phyloP scores from a whole-genome alignment of 2,113 vertebrate genomes.

The Prunella himalayana region DNA sequence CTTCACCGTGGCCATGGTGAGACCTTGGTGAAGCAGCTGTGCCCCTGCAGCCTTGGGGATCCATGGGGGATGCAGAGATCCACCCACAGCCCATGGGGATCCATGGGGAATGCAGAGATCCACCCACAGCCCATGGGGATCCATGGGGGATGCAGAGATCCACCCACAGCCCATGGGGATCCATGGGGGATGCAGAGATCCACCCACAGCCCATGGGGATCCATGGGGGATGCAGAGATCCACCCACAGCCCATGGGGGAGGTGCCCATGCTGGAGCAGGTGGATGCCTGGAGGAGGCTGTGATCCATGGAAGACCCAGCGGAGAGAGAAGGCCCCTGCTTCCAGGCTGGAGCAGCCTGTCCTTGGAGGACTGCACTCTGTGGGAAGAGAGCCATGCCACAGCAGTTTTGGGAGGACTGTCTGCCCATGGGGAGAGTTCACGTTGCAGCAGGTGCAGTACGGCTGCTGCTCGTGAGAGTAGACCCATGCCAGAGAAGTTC shows the following conservation, averaged over 20 bases:
- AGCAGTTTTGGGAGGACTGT: background rate
- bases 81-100: background rate
- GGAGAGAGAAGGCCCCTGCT: too few species aligned
- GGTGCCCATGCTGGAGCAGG: background rate
- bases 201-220: background rate
- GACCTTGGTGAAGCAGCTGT: background rate
- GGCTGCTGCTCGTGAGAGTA: background rate
- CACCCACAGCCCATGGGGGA: background rate
- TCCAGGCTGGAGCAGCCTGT: background rate
- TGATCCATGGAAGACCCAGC: rapidly evolving
- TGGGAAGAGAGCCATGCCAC: background rate
- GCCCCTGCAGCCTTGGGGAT: background rate
- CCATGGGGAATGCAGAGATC: background rate
- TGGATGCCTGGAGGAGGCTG: background rate
- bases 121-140: background rate
- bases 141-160: background rate
- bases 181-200: background rate
- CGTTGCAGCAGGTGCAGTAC: background rate
- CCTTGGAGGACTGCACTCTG: rapidly evolving
- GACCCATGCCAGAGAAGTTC: background rate
- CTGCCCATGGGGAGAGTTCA: background rate
- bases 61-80: background rate
- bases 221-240: background rate
- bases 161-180: background rate
- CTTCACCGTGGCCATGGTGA: background rate